Conservation (phyloP, 2,888 invertebrate species). For the Eucera pruinosa region DNA sequence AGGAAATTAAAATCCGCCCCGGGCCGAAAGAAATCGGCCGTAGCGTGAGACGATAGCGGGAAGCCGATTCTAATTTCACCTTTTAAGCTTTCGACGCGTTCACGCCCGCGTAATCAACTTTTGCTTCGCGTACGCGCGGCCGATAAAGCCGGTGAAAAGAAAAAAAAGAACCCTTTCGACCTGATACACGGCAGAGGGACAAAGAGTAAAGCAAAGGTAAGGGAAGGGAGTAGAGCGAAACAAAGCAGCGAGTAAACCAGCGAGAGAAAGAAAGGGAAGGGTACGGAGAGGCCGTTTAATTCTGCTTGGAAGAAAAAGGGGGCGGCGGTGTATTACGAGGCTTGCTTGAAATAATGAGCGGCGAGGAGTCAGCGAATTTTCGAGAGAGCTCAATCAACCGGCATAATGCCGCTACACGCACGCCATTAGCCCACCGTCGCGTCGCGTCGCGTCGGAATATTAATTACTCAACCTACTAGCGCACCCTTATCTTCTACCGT, state of each 20-base stretch:
- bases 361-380: conserved; percentile 76
- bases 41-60: too few relatives aligned
- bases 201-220: neutral
- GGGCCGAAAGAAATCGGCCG: too few relatives aligned
- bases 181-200: neutral
- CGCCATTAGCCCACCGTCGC: conserved; percentile 71
- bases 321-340: conserved; percentile 56
- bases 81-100: conserved; percentile 43
- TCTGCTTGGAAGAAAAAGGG: conserved; percentile 49
- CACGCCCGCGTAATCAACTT: conserved; percentile 45
- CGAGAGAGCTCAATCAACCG: conserved; percentile 72
- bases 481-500: conserved; percentile 59
- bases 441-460: too few relatives aligned
- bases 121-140: too few relatives aligned
- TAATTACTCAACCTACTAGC: conserved; percentile 68
- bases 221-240: neutral
- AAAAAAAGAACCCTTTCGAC: neutral
- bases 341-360: conserved; percentile 74
- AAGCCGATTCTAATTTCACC: conserved; percentile 28
- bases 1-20: too few relatives aligned
- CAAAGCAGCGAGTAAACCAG: neutral
- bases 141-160: conserved; percentile 44
- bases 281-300: conserved; percentile 51
- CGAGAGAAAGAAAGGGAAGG: conserved; percentile 6
- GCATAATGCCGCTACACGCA: conserved; percentile 63